Evolutionary conservation across 2,888 invertebrate genomes (phyloP).

Genomic region (Caenorhabditis angaria): DNA sequence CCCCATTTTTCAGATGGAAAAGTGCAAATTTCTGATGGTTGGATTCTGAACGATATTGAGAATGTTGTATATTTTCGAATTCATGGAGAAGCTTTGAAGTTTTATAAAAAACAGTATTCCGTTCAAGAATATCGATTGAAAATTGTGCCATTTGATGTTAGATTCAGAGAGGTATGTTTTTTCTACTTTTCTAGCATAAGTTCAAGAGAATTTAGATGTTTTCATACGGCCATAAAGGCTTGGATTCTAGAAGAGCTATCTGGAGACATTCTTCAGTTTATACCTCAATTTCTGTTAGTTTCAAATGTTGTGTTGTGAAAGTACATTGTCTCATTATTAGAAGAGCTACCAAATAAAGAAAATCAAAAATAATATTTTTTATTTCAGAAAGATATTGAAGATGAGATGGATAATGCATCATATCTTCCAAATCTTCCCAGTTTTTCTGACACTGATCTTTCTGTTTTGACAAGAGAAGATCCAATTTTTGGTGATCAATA

Average conservation of each 20-base stretch:
- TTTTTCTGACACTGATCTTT: slow-evolving; percentile 57
- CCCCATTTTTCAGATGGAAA: slow-evolving; percentile 47
- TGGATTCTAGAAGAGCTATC: slow-evolving; percentile 30
- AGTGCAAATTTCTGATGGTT: slow-evolving; percentile 49
- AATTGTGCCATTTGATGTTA: slow-evolving; percentile 58
- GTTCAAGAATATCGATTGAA: slow-evolving; percentile 47
- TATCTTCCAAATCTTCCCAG: slow-evolving; percentile 49
- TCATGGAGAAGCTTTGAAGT: slow-evolving; percentile 59
- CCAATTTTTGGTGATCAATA: slow-evolving; percentile 61
- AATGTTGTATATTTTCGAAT: slow-evolving; percentile 55
- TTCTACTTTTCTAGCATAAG: not conserved
- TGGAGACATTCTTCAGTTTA: slow-evolving; percentile 45
- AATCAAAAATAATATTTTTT: not conserved
- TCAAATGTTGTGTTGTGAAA: slow-evolving; percentile 19
- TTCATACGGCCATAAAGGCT: slow-evolving; percentile 22
- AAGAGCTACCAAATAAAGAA: slow-evolving; percentile 13
- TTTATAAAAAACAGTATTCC: slow-evolving; percentile 43
- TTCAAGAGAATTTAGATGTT: slow-evolving; percentile 47
- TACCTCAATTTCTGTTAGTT: slow-evolving; percentile 42
- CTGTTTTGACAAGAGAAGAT: slow-evolving; percentile 57
- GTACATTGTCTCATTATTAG: not conserved
- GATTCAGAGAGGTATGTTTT: slow-evolving; percentile 54
- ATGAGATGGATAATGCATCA: slow-evolving; percentile 34
- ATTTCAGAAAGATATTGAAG: slow-evolving; percentile 48
- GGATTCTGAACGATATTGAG: slow-evolving; percentile 53